Base-by-base conservation (phyloP, 2,888 invertebrate genomes). In the Bellardia bayeri region DNA sequence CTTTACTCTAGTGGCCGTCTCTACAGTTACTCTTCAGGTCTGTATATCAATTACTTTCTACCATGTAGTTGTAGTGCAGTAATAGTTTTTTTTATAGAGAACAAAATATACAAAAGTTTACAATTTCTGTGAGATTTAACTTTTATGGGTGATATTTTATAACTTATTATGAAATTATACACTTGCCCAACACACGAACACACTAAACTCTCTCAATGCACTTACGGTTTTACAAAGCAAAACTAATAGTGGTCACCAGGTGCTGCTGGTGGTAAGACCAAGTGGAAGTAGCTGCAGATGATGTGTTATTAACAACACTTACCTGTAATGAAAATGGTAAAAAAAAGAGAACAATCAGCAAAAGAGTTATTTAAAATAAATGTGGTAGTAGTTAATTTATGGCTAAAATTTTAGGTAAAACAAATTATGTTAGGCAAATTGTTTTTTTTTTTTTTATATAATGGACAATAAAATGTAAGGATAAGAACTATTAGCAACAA, bases 61-160 rank as follows among this genome's bases (percentile, higher is more conserved):
- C 16, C 8, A 30, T 37, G 54, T 56, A 66, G 16, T 51, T 16
- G 9, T 16, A 42, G 16, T 11, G 58, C n/a, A 66, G 23, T 58
- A 58, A 69, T 30, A 71, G 56, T 74, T 63, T 80, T 71, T 51
- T 23, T 14, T 14, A 23, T 2, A 37, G 33, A 68, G 63, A n/a
- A 61, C 54, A 63, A 56, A 69, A 42, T 13, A 30, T 42, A 40
- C 11, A 71, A 68, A 68, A 69, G 37, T 69, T 69, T 51, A 54
- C 33, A 71, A 64, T 63, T 82, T 69, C 85, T 51, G 61, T 42
- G 40, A 82, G 81, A 87, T 82, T 87, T 87, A 78, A 74, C 37
- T 81, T 81, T 87, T 76, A 87, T 84, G 87, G 87, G 81, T 87
- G 81, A 87, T 87, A 87, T 84, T 87, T 87, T 84, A 84, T 74